Conservation (phyloP, 2,797 vertebrate species). For the Bradypus variegatus region DNA sequence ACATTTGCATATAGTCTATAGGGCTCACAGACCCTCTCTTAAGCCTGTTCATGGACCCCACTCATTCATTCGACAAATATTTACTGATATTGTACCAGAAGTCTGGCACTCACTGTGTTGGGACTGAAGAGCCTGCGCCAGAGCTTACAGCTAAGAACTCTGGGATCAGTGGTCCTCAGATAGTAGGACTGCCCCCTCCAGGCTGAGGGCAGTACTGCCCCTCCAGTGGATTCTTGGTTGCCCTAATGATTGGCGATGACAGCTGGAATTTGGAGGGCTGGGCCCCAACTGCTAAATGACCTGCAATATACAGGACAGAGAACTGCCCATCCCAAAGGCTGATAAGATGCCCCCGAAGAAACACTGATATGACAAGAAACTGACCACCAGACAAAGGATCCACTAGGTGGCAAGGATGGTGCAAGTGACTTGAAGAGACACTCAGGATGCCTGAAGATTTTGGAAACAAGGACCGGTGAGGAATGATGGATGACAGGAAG, state of each 20-base stretch:
- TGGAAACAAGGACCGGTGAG: background rate
- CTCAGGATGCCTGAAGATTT: rapidly evolving
- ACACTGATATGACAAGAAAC: background rate
- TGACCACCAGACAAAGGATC: background rate
- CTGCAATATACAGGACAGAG: background rate
- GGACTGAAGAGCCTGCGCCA: background rate
- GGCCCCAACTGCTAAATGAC: background rate
- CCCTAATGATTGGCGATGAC: background rate
- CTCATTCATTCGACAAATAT: background rate
- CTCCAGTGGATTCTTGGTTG: background rate
- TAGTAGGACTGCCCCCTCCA: background rate
- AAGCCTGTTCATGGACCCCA: background rate
- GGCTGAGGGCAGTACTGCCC: no score
- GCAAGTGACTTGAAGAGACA: background rate
- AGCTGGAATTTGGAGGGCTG: background rate
- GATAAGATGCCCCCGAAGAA: background rate
- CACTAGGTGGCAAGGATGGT: background rate
- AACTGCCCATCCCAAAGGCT: background rate
- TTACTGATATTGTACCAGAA: background rate
- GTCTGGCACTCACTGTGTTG: background rate
- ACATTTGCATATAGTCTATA: background rate
- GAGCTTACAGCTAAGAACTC: background rate
- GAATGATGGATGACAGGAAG: background rate
- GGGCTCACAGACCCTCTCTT: background rate
- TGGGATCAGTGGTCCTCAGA: background rate